phyloP scores from a whole-genome alignment of 2,113 vertebrate species.

The Saguinus midas region DNA sequence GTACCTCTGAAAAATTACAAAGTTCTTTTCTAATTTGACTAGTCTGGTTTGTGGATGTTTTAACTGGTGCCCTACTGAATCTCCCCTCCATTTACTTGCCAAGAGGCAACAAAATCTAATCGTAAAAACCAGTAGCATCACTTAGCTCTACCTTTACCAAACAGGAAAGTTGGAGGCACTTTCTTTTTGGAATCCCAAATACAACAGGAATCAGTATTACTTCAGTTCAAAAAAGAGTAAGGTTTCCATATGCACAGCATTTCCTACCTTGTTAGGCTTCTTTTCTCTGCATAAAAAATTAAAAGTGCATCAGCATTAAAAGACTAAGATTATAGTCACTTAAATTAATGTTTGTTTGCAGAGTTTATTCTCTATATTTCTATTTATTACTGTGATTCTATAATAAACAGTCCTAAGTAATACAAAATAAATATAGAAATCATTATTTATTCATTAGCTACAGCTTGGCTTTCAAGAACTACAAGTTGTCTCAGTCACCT shows the following conservation, averaged over 20 bases:
- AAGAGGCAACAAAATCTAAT: slow-evolving; percentile 40
- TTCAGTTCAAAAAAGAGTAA: slow-evolving; percentile 13
- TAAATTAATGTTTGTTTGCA: slow-evolving; percentile 42
- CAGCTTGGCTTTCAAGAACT: slow-evolving; percentile 12
- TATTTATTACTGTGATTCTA: slow-evolving; percentile 31
- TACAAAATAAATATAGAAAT: slow-evolving; percentile 58
- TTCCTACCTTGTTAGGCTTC: background rate
- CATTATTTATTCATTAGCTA: slow-evolving; percentile 33
- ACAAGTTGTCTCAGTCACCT: slow-evolving; percentile 52
- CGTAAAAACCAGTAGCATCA: background rate
- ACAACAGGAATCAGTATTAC: background rate
- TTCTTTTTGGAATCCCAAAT: slow-evolving; percentile 37
- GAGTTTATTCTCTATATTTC: slow-evolving; percentile 30
- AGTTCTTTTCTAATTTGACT: slow-evolving; percentile 25
- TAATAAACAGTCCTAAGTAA: slow-evolving; percentile 47
- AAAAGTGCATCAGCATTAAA: slow-evolving; percentile 11
- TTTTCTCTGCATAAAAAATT: background rate
- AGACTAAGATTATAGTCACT: slow-evolving; percentile 25
- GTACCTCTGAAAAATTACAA: background rate
- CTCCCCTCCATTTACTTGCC: background rate
- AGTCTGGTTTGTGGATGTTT: background rate
- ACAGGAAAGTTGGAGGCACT: background rate
- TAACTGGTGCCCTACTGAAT: background rate
- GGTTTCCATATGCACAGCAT: background rate
- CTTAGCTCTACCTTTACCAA: background rate